phyloP scores from a whole-genome alignment of 2,113 vertebrate species.

The Chionis minor region DNA sequence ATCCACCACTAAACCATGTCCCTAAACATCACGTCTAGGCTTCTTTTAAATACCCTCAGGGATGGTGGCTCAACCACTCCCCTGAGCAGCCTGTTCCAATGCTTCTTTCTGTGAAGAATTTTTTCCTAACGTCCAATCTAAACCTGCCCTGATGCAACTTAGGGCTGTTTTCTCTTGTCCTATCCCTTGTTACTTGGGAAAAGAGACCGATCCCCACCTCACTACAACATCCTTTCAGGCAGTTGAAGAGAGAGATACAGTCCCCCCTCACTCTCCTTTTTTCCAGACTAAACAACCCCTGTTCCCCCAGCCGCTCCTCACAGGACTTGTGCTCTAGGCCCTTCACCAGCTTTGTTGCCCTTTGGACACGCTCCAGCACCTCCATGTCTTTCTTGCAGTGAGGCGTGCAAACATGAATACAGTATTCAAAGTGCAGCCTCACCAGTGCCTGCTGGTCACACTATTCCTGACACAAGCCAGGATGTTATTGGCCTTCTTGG shows the following conservation, averaged over 20 bases:
- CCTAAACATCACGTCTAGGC: background rate
- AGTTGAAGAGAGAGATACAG: background rate
- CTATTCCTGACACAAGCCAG: background rate
- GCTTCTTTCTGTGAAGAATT: background rate
- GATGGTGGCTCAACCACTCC: background rate
- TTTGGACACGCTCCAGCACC: background rate
- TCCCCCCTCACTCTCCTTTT: background rate
- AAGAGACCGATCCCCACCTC: background rate
- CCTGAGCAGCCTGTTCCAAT: background rate
- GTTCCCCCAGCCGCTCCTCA: background rate
- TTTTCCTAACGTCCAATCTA: background rate
- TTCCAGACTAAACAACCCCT: background rate
- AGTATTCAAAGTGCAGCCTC: background rate
- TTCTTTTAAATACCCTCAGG: background rate
- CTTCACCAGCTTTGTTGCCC: background rate
- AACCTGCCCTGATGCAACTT: background rate
- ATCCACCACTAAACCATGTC: background rate
- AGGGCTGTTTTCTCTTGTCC: background rate
- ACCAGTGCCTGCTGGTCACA: background rate
- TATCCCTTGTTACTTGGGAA: background rate
- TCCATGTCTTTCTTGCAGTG: background rate
- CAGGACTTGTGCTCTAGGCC: background rate
- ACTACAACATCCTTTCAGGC: background rate
- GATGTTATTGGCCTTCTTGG: background rate
- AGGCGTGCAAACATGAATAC: background rate